Percentiles rank a stretch among this genome's conserved stretches.
These are phyloP conservation scores for Tenodera sinensis DNA, from an alignment of 2,888 invertebrate genomes.

Conservation along the genomic window DNA sequence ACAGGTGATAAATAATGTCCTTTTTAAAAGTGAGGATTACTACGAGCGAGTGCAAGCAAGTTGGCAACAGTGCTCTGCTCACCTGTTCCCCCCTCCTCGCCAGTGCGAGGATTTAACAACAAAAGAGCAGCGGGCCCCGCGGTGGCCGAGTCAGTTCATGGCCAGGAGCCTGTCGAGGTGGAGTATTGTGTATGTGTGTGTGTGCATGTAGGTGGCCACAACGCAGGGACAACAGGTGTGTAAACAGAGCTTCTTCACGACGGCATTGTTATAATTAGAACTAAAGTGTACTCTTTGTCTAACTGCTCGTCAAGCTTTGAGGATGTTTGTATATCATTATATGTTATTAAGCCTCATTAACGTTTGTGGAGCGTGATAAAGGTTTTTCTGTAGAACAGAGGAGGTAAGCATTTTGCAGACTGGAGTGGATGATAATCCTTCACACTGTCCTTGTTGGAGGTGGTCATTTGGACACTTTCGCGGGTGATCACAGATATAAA, in stretches of 20 bases:
- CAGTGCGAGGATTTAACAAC: background rate
- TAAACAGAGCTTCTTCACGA: background rate
- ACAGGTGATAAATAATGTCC: background rate
- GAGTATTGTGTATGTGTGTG: background rate
- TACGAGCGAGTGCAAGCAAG: background rate
- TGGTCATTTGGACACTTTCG: too few relatives aligned
- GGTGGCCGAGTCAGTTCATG: constrained; percentile 14
- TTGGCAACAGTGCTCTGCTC: background rate
- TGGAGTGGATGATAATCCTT: too few relatives aligned
- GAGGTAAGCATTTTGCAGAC: too few relatives aligned
- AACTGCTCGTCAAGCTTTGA: background rate
- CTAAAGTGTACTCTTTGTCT: background rate
- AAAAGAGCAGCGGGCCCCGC: constrained; percentile 6
- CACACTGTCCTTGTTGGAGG: too few relatives aligned
- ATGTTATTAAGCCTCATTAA: background rate
- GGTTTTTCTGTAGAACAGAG: background rate
- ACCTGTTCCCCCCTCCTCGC: background rate
- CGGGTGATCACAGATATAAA: too few relatives aligned
- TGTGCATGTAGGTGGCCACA: background rate
- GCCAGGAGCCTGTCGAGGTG: background rate
- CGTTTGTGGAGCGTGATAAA: background rate
- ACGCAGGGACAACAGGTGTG: background rate
- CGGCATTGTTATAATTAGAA: background rate
- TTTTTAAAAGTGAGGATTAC: background rate
- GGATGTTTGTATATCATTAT: background rate